Conservation (phyloP, 2,888 invertebrate species). For the Acheta domesticus region DNA sequence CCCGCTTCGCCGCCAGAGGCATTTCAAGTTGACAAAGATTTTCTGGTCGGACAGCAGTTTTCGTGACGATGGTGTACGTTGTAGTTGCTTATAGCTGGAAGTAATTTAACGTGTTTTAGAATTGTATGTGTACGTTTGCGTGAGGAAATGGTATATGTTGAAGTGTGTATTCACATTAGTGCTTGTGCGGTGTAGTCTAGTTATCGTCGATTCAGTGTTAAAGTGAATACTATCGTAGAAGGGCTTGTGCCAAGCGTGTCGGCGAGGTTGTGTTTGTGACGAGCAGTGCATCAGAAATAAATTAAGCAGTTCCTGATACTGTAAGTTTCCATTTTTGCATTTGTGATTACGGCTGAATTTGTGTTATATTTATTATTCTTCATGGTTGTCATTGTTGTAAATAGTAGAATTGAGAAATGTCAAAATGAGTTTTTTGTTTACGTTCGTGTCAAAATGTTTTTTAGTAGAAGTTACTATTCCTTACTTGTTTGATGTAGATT, state of each 20-base stretch:
- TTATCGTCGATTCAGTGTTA: neutral
- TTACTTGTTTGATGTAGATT: no score
- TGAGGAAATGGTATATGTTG: neutral
- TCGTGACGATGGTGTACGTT: conserved; percentile 2
- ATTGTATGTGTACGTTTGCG: neutral
- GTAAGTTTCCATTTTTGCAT: no score
- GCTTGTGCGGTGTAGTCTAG: conserved; percentile 7
- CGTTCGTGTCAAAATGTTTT: no score
- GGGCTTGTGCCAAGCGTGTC: neutral
- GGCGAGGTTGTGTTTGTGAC: neutral
- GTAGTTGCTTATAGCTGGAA: neutral
- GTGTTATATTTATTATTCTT: no score
- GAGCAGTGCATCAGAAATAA: neutral
- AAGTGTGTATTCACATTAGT: neutral
- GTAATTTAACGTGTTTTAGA: conserved; percentile 18
- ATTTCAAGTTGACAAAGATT: neutral
- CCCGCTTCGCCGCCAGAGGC: neutral
- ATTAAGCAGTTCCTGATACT: no score
- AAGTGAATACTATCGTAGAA: neutral
- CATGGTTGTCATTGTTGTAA: no score
- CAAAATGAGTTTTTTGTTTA: no score
- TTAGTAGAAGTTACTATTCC: no score
- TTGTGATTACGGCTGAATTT: no score
- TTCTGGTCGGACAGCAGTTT: neutral
- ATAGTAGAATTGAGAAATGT: no score